These are phyloP conservation scores for Hedya salicella DNA, from an alignment of 2,888 invertebrate genomes.

Conservation along the genomic window DNA sequence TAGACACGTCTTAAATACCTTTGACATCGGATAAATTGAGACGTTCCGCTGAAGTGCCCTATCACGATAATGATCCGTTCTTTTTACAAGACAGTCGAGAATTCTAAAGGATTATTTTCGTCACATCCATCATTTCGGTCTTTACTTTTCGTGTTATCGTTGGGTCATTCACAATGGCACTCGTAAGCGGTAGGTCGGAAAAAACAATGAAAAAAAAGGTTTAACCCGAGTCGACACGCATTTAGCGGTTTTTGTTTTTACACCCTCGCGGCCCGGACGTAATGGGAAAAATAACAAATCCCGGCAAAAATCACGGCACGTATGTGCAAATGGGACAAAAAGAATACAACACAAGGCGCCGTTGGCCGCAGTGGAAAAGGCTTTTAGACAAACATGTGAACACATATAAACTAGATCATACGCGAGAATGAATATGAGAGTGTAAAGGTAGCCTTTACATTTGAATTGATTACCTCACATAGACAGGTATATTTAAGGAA, in stretches of 20 bases:
- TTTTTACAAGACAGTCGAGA: slow-evolving; percentile 18
- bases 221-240: slow-evolving; percentile 42
- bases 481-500: slow-evolving; percentile 14
- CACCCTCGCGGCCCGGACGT: slow-evolving; percentile 34
- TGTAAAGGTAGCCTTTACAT: not conserved
- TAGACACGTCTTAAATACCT: slow-evolving; percentile 50
- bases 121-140: slow-evolving; percentile 37
- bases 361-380: slow-evolving; percentile 20
- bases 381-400: slow-evolving; percentile 21
- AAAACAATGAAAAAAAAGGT: slow-evolving; percentile 39
- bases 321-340: slow-evolving; percentile 36
- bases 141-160: slow-evolving; percentile 25
- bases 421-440: not conserved
- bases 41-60: slow-evolving; percentile 20
- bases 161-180: slow-evolving; percentile 30
- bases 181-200: slow-evolving; percentile 11
- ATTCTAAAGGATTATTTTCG: slow-evolving; percentile 27
- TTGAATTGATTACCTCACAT: slow-evolving; percentile 9
- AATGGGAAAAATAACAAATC: slow-evolving; percentile 43
- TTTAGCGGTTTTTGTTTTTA: slow-evolving; percentile 44
- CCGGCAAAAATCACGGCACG: slow-evolving; percentile 36
- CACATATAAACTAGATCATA: slow-evolving; percentile 5
- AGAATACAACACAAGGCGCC: slow-evolving; percentile 23
- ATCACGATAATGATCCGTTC: slow-evolving; percentile 30
- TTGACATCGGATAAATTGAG: slow-evolving; percentile 36